Conservation (phyloP, 2,888 invertebrate species). For the Chloroclysta siterata region DNA sequence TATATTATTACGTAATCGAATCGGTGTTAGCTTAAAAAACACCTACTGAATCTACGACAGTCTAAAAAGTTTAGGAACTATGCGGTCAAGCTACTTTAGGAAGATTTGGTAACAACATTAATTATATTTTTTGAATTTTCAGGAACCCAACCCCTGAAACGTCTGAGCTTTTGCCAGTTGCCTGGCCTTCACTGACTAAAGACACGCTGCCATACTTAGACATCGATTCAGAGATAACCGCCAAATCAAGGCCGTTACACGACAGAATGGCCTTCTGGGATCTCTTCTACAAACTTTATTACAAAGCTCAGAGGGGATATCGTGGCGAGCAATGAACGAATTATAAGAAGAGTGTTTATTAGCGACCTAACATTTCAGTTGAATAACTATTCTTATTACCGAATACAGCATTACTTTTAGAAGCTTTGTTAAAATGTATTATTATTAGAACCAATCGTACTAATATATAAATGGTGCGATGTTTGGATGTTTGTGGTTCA, state of each 20-base stretch:
- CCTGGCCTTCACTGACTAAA: constrained; percentile 44
- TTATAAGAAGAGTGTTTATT: not conserved
- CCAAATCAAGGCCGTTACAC: constrained; percentile 40
- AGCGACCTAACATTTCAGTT: too few species aligned
- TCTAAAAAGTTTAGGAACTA: too few species aligned
- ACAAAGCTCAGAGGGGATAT: constrained; percentile 35
- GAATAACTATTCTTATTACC: too few species aligned
- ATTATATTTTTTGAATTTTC: constrained; percentile 23
- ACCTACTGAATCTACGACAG: too few species aligned
- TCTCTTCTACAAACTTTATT: constrained; percentile 45
- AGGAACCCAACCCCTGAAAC: constrained; percentile 49
- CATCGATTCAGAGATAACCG: constrained; percentile 34
- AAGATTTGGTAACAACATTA: not conserved
- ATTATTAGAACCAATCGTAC: too few species aligned
- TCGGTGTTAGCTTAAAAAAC: too few species aligned
- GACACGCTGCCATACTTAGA: constrained; percentile 36
- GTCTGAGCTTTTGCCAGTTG: constrained; percentile 42
- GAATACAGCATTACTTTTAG: too few species aligned
- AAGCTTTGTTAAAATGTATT: too few species aligned
- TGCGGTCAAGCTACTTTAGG: too few species aligned
- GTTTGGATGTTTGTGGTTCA: too few species aligned
- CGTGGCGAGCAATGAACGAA: not conserved
- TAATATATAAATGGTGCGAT: too few species aligned
- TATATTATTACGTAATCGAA: too few species aligned
- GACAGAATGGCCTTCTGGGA: constrained; percentile 47